Base-by-base conservation (phyloP, 2,797 vertebrate species). In the Lagocephalus sceleratus region DNA sequence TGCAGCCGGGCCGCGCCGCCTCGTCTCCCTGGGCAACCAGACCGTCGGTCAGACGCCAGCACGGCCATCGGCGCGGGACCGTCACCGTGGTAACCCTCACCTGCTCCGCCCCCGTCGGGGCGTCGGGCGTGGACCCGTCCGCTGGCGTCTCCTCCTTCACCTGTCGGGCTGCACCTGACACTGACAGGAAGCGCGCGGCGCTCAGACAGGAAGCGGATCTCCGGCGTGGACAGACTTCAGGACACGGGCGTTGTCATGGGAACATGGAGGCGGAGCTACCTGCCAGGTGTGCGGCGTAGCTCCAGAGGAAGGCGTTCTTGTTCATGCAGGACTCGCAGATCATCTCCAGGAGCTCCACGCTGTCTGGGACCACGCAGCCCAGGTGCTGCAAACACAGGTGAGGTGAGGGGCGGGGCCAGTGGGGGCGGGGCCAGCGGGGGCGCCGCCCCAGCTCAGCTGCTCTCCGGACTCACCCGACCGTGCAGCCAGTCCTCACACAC, bases 401-500 rank as follows among this genome's bases (percentile, higher is more conserved):
- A 55, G 35, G 19, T 23, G 32, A 50, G n/a, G 0, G 20, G 9
- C 32, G 7, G 7, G 5, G 15, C 19, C 39, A 35, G 25, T 47
- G 56, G 0, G 10, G 23, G 22, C 16, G 12, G 4, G 5, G 15
- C 19, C 39, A 35, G 25, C 56, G 56, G 0, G 10, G 23, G 22
- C 16, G 12, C 9, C 23, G n/a, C n/a, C n/a, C n/a, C n/a, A n/a
- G n/a, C n/a, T n/a, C n/a, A n/a, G n/a, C n/a, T n/a, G n/a, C n/a
- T n/a, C n/a, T n/a, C n/a, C n/a, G n/a, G 20, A 58, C 94, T 93
- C 88, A 99, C 97, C 92, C 96, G 91, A 76, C 94, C 94, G 29
- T 99, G 97, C 66, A 98, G 93, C 97, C 97, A 99, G 75, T 99
- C 97, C 85, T 99, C 97, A 88, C 97, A 99, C 51, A 95, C 87